Percentiles rank a stretch among this genome's conserved stretches.
Evolutionary conservation across 2,113 vertebrate species (phyloP).

Genomic region (Poeciliopsis occidentalis): DNA sequence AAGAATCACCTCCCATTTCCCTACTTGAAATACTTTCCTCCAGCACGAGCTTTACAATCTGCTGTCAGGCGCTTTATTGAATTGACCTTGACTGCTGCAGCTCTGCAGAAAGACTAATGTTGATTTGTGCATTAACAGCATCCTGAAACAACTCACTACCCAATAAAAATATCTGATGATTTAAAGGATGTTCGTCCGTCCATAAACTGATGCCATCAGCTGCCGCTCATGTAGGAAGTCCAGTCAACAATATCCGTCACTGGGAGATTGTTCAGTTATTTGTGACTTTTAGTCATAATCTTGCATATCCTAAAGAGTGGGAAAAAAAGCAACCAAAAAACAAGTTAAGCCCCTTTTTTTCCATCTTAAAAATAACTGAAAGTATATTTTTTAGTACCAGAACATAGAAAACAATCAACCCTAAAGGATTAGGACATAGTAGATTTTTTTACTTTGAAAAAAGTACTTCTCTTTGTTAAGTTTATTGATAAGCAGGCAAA

Average conservation of each 20-base stretch:
- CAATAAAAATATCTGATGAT: conserved; percentile 1
- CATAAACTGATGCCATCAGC: too few species aligned
- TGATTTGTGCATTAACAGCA: conserved; percentile 5
- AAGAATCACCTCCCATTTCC: conserved; percentile 27
- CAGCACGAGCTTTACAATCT: conserved; percentile 31
- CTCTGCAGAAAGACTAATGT: conserved; percentile 36
- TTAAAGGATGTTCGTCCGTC: too few species aligned
- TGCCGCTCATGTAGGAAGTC: too few species aligned
- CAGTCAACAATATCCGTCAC: background rate
- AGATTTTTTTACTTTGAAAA: too few species aligned
- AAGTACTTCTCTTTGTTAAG: too few species aligned
- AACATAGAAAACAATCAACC: background rate
- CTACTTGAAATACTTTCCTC: conserved; percentile 29
- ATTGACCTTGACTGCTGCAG: conserved; percentile 57
- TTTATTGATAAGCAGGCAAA: too few species aligned
- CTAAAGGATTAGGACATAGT: background rate
- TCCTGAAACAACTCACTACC: conserved; percentile 20
- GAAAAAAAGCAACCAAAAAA: too few species aligned
- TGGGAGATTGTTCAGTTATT: background rate
- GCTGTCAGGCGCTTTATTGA: conserved; percentile 60
- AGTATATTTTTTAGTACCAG: background rate
- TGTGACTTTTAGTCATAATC: background rate
- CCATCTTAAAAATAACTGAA: too few species aligned
- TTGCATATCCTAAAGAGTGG: background rate
- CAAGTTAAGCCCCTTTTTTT: too few species aligned